phyloP scores from a whole-genome alignment of 2,797 vertebrate genomes.

The Lagorchestes hirsutus region DNA sequence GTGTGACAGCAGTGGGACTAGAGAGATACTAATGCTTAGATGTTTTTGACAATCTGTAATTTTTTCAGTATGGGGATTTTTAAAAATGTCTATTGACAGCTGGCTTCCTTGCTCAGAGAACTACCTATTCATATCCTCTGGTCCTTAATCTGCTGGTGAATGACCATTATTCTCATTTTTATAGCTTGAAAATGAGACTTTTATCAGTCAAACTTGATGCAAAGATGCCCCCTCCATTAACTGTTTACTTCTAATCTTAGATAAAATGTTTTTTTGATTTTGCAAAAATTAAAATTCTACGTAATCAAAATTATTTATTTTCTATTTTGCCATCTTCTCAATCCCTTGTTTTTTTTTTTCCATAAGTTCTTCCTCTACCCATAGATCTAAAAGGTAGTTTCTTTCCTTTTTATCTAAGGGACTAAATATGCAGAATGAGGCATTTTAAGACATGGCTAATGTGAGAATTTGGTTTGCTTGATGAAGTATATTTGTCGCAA shows the following conservation, averaged over 20 bases:
- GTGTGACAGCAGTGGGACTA: background rate
- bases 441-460: background rate
- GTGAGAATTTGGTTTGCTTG: background rate
- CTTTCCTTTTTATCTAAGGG: background rate
- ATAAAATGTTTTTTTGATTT: background rate
- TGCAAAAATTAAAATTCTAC: background rate
- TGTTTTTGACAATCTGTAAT: background rate
- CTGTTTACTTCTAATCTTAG: background rate
- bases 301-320: background rate
- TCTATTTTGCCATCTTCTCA: background rate
- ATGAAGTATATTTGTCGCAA: background rate
- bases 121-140: background rate
- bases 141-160: background rate
- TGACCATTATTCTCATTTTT: background rate
- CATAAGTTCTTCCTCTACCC: background rate
- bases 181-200: background rate
- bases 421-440: background rate
- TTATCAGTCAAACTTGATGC: background rate
- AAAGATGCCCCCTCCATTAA: background rate
- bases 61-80: background rate
- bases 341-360: background rate
- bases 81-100: background rate
- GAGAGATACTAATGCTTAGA: background rate
- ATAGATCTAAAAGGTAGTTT: background rate
- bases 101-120: background rate